Evolutionary conservation across 1,140 invertebrate genomes (phyloP), one percentile per base, ranked within the genome.

Genomic region (Aplysia californica): DNA sequence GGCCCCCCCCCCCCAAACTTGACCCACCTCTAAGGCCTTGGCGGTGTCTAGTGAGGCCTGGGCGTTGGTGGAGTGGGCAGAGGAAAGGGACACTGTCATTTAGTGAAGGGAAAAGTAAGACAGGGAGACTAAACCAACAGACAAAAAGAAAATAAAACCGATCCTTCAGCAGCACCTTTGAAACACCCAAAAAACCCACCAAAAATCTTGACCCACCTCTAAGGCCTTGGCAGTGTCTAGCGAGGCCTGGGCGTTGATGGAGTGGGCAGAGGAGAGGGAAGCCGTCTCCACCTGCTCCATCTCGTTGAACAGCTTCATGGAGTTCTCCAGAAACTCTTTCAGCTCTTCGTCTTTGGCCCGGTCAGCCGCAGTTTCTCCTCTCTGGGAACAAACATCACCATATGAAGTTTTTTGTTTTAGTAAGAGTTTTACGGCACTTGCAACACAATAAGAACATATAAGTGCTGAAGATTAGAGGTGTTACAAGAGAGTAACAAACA

Each of bases 261-360:
- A 74, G 23, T 74, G 71, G 35, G 59, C 35, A 64, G 72, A 75
- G 1, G 61, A 66, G 33, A 75, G 41, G 1, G 59, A 50, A 29
- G 26, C 36, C 18, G 26, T 55, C 10, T 75, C 61, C 1, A 58
- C 61, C 5, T 36, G 31, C 26, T 75, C 72, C 55, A 44, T 59
- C 26, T 75, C 72, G 1, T 26, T 5, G 33, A 35, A 75, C 18
- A 5, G 23, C 21, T 82, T 84, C 44, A 82, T 79, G 65, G 82
- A 82, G 69, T 85, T 86, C 50, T 84, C 91, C 41, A 84, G 77
- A 21, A 80, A 73, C 39, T 83, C 81, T 68, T 84, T 85, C 23
- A 84, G 15, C 6, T 80, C 77, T 31, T 67, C 36, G 20, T 76
- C 77, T 44, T 79, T 80, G 31, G 84, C 82, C 58, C 86, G 71